Evolutionary conservation across 1,140 invertebrate species (phyloP).

Genomic region (Apis dorsata): DNA sequence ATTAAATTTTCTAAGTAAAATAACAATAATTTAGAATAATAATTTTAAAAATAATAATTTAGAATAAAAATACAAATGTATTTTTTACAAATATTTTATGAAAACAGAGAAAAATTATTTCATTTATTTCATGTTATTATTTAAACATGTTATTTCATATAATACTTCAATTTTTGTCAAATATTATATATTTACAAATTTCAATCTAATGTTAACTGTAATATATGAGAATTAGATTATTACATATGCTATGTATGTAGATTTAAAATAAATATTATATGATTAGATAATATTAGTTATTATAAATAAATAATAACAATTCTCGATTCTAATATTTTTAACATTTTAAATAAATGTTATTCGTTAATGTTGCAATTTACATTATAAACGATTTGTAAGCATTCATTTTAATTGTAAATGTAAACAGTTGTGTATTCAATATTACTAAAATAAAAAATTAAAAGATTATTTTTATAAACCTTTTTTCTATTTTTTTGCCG

Average conservation of each 20-base stretch:
- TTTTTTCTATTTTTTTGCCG: neutral
- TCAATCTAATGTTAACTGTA: neutral
- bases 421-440: neutral
- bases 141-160: too few relatives aligned
- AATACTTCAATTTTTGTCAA: too few relatives aligned
- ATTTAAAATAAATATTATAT: neutral
- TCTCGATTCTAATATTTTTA: neutral
- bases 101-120: too few relatives aligned
- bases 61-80: too few relatives aligned
- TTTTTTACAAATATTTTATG: too few relatives aligned
- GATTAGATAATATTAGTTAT: neutral
- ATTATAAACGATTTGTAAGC: neutral
- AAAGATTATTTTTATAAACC: conserved; percentile 27
- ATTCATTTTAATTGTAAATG: neutral
- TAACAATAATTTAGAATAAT: too few relatives aligned
- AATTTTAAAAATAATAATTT: too few relatives aligned
- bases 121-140: too few relatives aligned
- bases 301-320: neutral
- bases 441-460: neutral
- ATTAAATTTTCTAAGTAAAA: too few relatives aligned
- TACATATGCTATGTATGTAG: neutral
- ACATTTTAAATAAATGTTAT: neutral
- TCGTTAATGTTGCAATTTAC: neutral
- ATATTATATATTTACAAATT: too few relatives aligned
- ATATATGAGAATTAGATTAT: neutral